These are phyloP conservation scores for Bombus pascuorum DNA, from an alignment of 1,140 invertebrate genomes.

Conservation along the genomic window DNA sequence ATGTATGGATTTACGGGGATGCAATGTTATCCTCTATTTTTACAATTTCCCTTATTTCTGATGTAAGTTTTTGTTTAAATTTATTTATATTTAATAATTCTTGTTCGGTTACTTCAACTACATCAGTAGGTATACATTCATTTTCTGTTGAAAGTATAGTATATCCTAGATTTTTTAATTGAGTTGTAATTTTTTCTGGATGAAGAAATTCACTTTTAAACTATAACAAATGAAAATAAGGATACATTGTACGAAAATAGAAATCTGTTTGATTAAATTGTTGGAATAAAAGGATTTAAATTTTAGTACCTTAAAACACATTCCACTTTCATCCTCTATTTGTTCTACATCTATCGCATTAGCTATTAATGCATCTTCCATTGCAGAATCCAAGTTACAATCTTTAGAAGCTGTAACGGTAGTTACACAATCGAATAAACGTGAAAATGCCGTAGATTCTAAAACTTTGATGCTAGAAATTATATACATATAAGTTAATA, in stretches of 20 bases:
- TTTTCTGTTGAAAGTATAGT: conserved; percentile 79
- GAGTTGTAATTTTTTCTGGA: conserved; percentile 71
- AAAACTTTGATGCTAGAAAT: conserved; percentile 63
- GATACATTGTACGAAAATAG: not conserved
- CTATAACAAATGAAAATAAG: conserved; percentile 67
- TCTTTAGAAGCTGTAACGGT: conserved; percentile 79
- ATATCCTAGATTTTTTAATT: conserved; percentile 80
- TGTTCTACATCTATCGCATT: conserved; percentile 85
- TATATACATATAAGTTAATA: conserved; percentile 1
- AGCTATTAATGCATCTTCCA: conserved; percentile 85
- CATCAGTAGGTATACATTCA: conserved; percentile 78
- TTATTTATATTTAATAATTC: conserved; percentile 76
- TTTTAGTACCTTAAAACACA: conserved; percentile 75
- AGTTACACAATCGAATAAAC: conserved; percentile 83
- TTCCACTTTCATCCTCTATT: conserved; percentile 76
- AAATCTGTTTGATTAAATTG: not conserved
- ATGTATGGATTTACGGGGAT: conserved; percentile 41
- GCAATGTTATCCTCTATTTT: conserved; percentile 83
- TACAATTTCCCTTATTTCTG: conserved; percentile 80
- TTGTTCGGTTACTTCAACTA: conserved; percentile 77
- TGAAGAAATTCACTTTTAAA: conserved; percentile 78
- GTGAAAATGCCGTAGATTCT: conserved; percentile 66
- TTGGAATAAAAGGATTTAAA: not conserved
- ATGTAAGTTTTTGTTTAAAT: conserved; percentile 78
- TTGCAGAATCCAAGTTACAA: conserved; percentile 81